Base-by-base conservation (phyloP, 2,113 vertebrate species). In the Chinchilla lanigera region DNA sequence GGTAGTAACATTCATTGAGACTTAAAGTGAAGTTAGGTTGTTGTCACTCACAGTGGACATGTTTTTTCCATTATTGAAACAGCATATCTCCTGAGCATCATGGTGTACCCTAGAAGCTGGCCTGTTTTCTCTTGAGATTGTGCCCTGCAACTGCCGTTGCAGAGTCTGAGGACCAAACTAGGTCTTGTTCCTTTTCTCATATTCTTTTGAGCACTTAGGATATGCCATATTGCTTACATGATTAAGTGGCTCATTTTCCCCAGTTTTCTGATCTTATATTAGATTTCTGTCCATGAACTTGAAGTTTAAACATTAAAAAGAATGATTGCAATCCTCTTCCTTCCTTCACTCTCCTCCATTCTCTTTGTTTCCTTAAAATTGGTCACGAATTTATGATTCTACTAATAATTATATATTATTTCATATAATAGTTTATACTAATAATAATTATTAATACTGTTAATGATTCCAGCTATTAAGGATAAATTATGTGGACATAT, bases 311-410 rank as follows among this genome's bases (percentile, higher is more conserved):
- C 20, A 67, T 83, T 67, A 41, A 86, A 81, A 93, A 54, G 67
- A 58, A 60, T 77, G 35, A 5, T 47, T 92, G 28, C 35, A 11
- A 67, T 78, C 26, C 35, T 87, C 7, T 80, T 78, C 30, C n/a
- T 87, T 33, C 35, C 38, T 86, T 80, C 17, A 8, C 22, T 63
- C 16, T 5, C 7, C 24, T 67, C 41, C 22, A 12, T 78, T 87
- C 28, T n/a, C 22, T 89, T 41, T 67, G 47, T 91, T 91, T 78
- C 33, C 86, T 93, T 97, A 97, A 98, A 98, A 97, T 30, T 96
- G 73, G 41, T 82, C 83, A 97, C 97, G n/a, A 96, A 97, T 98
- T 98, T 93, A 96, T 80, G 58, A 84, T 83, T 93, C 69, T 93
- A 93, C 69, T 93, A 97, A 94, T 98, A 96, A 96, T 96, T 69